Evolutionary conservation across 2,797 vertebrate genomes (phyloP).

Genomic region (Synaphobranchus kaupii): DNA sequence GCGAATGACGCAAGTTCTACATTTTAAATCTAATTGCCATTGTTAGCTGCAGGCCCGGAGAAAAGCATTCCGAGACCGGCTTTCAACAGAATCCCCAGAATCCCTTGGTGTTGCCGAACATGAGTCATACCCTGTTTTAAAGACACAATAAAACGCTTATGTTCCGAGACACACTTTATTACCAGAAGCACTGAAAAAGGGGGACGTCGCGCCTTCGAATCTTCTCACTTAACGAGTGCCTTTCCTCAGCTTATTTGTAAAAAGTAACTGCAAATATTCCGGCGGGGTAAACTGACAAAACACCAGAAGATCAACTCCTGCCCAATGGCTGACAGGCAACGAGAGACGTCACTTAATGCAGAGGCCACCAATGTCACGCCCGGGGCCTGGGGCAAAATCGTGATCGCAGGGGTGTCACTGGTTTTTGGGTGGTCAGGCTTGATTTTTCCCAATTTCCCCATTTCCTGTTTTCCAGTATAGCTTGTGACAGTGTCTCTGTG

Average conservation of each 20-base stretch:
- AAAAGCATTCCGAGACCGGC: neutral
- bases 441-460: too few relatives aligned
- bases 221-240: neutral
- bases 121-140: neutral
- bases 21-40: neutral
- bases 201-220: too few relatives aligned
- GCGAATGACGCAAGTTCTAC: neutral
- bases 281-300: neutral
- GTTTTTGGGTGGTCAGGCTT: too few relatives aligned
- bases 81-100: neutral
- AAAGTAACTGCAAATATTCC: neutral
- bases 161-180: neutral
- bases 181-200: neutral
- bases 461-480: too few relatives aligned
- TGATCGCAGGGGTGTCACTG: neutral
- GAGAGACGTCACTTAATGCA: neutral
- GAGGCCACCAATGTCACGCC: neutral
- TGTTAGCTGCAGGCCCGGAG: neutral
- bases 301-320: neutral
- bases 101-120: neutral
- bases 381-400: neutral
- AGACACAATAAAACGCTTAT: constrained; percentile 11
- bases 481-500: neutral
- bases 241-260: neutral
- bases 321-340: neutral